A percentile compares a stretch with the other conserved stretches of the same genome.
Conservation (phyloP, 2,888 invertebrate genomes). For the Desoria tigrina region DNA sequence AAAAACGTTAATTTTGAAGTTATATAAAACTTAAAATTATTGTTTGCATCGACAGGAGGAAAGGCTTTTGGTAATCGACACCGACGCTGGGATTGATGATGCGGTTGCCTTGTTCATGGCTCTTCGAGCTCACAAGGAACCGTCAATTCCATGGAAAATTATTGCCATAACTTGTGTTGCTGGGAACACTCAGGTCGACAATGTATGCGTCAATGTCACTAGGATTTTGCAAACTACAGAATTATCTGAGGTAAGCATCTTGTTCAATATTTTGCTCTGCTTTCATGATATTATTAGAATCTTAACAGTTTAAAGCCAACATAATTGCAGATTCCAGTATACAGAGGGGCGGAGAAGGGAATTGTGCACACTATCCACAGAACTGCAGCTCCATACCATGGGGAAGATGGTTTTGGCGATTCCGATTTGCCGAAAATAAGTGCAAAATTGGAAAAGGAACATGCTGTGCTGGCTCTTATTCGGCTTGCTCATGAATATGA, state of each 20-base stretch:
- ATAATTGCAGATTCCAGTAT: constrained; percentile 50
- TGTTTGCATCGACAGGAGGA: constrained; percentile 16
- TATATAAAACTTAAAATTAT: neutral
- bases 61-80: constrained; percentile 61
- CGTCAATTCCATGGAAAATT: constrained; percentile 60
- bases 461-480: constrained; percentile 52
- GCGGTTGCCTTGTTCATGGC: constrained; percentile 66
- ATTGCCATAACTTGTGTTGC: constrained; percentile 72
- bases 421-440: constrained; percentile 34
- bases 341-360: constrained; percentile 44
- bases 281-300: neutral
- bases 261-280: neutral
- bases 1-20: no score
- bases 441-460: constrained; percentile 53
- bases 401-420: constrained; percentile 57
- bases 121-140: constrained; percentile 57
- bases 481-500: constrained; percentile 49
- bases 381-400: constrained; percentile 54
- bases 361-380: constrained; percentile 35
- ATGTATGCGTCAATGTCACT: constrained; percentile 70
- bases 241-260: constrained; percentile 23
- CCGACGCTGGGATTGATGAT: constrained; percentile 68
- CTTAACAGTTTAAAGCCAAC: neutral
- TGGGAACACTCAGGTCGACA: constrained; percentile 72
- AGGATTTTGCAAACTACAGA: constrained; percentile 65